Evolutionary conservation across 2,888 invertebrate genomes (phyloP).

Genomic region (Drosophila prolongata): DNA sequence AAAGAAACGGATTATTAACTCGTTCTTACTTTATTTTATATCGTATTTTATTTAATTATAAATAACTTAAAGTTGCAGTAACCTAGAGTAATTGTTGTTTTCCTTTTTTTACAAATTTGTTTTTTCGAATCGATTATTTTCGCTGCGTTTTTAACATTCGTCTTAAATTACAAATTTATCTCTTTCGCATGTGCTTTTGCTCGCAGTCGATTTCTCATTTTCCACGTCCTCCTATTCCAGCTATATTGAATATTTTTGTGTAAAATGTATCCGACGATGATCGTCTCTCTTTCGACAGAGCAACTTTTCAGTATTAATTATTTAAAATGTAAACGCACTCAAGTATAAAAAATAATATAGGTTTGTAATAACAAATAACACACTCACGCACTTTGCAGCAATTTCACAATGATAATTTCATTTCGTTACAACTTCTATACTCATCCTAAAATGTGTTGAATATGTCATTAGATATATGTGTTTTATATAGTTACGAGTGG

Average conservation of each 20-base stretch:
- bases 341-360: conserved; percentile 50
- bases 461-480: conserved; percentile 48
- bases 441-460: conserved; percentile 38
- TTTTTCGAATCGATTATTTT: conserved; percentile 42
- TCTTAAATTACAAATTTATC: conserved; percentile 60
- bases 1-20: conserved; percentile 10
- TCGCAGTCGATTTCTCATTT: conserved; percentile 53
- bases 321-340: conserved; percentile 62
- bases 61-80: conserved; percentile 84
- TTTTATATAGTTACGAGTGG: conserved; percentile 39
- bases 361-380: conserved; percentile 49
- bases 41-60: conserved; percentile 83
- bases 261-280: conserved; percentile 44
- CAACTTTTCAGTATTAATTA: conserved; percentile 43
- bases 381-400: conserved; percentile 49
- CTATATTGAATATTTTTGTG: conserved; percentile 25
- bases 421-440: conserved; percentile 54
- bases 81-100: conserved; percentile 79
- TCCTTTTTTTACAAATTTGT: conserved; percentile 56
- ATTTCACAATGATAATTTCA: conserved; percentile 68
- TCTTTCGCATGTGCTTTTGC: conserved; percentile 63
- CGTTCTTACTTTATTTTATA: conserved; percentile 68
- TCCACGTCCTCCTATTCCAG: conserved; percentile 23
- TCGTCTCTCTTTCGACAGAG: conserved; percentile 24
- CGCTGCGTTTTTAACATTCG: conserved; percentile 59